Evolutionary conservation across 2,797 vertebrate genomes (phyloP), one percentile per base, ranked within the genome.

Genomic region (Rhynchonycteris naso): DNA sequence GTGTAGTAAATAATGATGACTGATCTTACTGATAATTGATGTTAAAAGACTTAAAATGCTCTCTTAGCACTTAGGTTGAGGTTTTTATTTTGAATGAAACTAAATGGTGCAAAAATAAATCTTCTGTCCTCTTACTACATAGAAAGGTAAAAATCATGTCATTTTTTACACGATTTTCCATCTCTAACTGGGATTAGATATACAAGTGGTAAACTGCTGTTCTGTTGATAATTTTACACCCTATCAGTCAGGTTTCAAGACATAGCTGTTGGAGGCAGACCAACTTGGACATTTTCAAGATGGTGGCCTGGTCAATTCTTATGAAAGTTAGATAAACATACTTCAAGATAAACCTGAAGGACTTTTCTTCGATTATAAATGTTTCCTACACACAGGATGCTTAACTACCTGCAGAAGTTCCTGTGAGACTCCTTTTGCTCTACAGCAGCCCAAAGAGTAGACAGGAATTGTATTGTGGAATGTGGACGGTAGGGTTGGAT

Each of bases 131-230:
- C 10, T 71, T 69, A 85, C 9, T 26, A 30, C 10, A 15, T 3
- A 69, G 43, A 18, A 63, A 97, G 96, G 97, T 95, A 97, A 96
- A 96, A 72, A 95, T 95, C 84, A 4, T 50, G 72, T 63, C 92
- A 97, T 97, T 97, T 35, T 72, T 94, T 91, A 93, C 95, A 95
- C 82, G 59, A 95, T 50, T 98, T 98, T 96, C 91, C 95, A 90
- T 75, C 95, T 97, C 69, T 84, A 8, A 0, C 4, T 94, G 58
- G 28, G 88, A 78, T 91, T 52, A 18, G 2, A 5, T 7, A 50
- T 43, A 5, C 16, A 65, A 50, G 9, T 30, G 59, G 3, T 43
- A 33, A 75, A 3, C 69, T 75, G 33, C 14, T 81, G 43, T 13
- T 12, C 0, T 54, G n/a, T 65, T 35, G 54, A 22, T 50, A 50